Evolutionary conservation across 2,888 invertebrate genomes (phyloP).

Genomic region (Falcaria lacertinaria): DNA sequence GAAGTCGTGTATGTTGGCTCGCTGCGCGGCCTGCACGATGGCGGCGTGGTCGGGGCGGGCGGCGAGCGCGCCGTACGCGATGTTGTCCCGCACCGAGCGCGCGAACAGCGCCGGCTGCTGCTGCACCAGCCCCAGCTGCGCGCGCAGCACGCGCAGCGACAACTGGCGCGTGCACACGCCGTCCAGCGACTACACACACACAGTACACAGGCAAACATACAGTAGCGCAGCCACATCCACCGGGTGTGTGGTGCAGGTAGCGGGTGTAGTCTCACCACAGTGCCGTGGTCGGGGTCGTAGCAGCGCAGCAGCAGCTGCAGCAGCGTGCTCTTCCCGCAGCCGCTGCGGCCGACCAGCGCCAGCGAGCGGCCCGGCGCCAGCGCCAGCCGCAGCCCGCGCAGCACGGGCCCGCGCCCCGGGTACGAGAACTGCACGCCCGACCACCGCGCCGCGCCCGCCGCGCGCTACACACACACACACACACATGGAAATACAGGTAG

Average conservation of each 20-base stretch:
- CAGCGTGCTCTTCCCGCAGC: slow-evolving; percentile 90
- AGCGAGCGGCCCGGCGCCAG: slow-evolving; percentile 86
- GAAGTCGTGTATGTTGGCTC: slow-evolving; percentile 89
- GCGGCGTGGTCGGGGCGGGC: slow-evolving; percentile 82
- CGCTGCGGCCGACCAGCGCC: slow-evolving; percentile 86
- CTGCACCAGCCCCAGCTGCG: slow-evolving; percentile 87
- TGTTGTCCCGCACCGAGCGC: slow-evolving; percentile 89
- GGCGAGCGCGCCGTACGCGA: slow-evolving; percentile 89
- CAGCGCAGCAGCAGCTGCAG: slow-evolving; percentile 87
- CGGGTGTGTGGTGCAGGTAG: no score
- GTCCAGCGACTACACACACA: slow-evolving; percentile 58
- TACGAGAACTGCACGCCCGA: no score
- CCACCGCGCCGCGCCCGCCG: no score
- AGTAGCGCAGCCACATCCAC: no score
- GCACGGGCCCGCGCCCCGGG: slow-evolving; percentile 82
- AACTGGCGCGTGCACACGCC: slow-evolving; percentile 78
- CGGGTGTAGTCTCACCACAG: slow-evolving; percentile 66
- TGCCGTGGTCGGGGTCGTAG: slow-evolving; percentile 84
- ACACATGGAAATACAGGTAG: no score
- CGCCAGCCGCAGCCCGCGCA: slow-evolving; percentile 83
- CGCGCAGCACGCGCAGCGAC: slow-evolving; percentile 82
- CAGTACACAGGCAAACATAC: no score
- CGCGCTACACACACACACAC: no score
- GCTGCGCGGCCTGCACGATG: slow-evolving; percentile 84
- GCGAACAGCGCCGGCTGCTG: slow-evolving; percentile 93